Conservation (phyloP, 2,113 vertebrate species). For the Bubo bubo region DNA sequence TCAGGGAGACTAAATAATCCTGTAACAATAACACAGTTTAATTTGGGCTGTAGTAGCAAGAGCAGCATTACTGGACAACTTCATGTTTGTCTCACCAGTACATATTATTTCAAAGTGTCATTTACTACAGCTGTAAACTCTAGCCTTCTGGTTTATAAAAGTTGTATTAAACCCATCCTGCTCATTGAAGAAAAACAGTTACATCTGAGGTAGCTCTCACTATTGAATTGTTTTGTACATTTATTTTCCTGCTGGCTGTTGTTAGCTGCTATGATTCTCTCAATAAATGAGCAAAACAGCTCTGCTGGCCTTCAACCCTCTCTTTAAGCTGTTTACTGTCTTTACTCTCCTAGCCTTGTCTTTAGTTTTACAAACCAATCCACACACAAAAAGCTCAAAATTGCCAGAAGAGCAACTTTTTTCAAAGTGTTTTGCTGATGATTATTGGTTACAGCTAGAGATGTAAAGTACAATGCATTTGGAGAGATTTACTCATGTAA, state of each 20-base stretch:
- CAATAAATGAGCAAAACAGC: background rate
- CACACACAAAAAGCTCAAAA: background rate
- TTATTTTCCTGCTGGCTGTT: background rate
- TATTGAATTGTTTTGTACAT: background rate
- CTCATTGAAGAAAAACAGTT: constrained; percentile 11
- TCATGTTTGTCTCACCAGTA: constrained; percentile 24
- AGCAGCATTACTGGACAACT: background rate
- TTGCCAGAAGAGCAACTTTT: background rate
- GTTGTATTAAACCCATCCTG: background rate
- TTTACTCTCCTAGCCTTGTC: background rate
- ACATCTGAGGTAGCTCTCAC: background rate
- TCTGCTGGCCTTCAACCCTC: background rate
- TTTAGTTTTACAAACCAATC: background rate
- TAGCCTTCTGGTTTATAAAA: constrained; percentile 45
- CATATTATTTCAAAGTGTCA: constrained; percentile 33
- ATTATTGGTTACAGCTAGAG: background rate
- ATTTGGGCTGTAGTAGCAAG: background rate
- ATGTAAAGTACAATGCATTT: background rate
- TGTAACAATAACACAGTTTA: background rate
- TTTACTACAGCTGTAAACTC: constrained; percentile 51
- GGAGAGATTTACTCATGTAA: background rate
- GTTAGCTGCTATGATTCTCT: background rate
- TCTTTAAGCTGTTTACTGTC: background rate
- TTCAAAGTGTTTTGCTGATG: background rate
- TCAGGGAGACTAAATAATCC: constrained; percentile 2